Evolutionary conservation across 2,797 vertebrate species (phyloP), one percentile per base, ranked within the genome.

Genomic region (Gymnothorax reevesii): DNA sequence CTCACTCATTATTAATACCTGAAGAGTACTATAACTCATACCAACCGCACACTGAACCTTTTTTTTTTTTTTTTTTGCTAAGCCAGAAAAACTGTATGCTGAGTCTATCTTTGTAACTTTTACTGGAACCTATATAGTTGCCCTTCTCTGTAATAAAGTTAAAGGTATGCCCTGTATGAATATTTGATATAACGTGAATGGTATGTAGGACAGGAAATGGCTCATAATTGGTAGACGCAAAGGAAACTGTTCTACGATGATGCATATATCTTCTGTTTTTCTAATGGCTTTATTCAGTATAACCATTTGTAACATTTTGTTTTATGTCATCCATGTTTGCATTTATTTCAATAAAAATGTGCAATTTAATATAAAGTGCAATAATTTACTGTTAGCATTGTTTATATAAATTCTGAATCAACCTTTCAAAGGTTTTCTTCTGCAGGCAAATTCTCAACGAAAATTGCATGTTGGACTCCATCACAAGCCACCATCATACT

Each of bases 311-410:
- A 20, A 7, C n/a, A n/a, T 80, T 80, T 22, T 55, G 7, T 77
- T 13, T 15, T 17, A 77, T 49, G 52, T 54, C 52, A 80, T 17
- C 77, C 22, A 54, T 52, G 22, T 22, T 17, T 80, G 7, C 20
- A 55, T 80, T 12, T 55, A 80, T 80, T 52, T 55, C 77, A 80
- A 80, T 80, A 54, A 80, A 80, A 17, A 80, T 17, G 55, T 7
- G 49, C 77, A 20, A 9, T 80, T 55, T 80, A 54, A 55, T 54
- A 80, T 80, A n/a, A 80, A 80, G 55, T 13, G n/a, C 15, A 77
- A 77, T 52, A 27, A 10, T 22, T 9, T 55, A 4, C 20, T 55
- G 49, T 55, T n/a, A n/a, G 77, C 52, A 55, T 54, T 54, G 6
- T 7, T 55, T 80, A 55, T 55, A 42, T 55, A 54, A n/a, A 52